Conservation (phyloP, 2,113 vertebrate species). For the Cebus imitator region DNA sequence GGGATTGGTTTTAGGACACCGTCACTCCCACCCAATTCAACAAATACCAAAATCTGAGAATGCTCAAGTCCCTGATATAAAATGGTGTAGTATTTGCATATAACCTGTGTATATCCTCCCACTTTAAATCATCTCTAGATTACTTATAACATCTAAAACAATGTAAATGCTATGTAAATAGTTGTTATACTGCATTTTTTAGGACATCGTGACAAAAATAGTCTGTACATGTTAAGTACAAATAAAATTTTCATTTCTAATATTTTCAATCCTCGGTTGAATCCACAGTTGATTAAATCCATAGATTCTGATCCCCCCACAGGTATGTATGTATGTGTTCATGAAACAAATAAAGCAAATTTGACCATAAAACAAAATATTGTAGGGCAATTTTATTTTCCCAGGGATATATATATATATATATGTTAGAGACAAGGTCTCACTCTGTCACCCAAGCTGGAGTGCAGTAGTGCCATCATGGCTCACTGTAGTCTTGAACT, state of each 20-base stretch:
- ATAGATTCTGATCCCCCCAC: not conserved
- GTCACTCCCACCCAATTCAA: not conserved
- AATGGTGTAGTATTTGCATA: not conserved
- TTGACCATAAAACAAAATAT: not conserved
- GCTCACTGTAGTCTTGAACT: no score
- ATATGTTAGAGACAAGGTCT: no score
- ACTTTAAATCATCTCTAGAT: not conserved
- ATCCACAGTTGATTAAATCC: not conserved
- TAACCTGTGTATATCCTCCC: not conserved
- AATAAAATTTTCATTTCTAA: not conserved
- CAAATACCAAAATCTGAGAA: not conserved
- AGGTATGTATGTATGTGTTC: no score
- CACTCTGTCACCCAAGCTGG: no score
- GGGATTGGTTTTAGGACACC: not conserved
- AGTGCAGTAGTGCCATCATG: no score
- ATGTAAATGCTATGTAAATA: not conserved
- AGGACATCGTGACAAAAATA: not conserved
- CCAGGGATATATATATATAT: not conserved
- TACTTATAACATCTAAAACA: not conserved
- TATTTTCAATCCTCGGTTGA: not conserved
- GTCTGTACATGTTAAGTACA: not conserved
- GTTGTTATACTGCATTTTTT: not conserved
- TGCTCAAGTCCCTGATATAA: not conserved
- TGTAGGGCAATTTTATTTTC: not conserved
- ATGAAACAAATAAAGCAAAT: constrained; percentile 14